Conservation (phyloP, 2,888 invertebrate genomes). For the Leptinotarsa tumamoca region DNA sequence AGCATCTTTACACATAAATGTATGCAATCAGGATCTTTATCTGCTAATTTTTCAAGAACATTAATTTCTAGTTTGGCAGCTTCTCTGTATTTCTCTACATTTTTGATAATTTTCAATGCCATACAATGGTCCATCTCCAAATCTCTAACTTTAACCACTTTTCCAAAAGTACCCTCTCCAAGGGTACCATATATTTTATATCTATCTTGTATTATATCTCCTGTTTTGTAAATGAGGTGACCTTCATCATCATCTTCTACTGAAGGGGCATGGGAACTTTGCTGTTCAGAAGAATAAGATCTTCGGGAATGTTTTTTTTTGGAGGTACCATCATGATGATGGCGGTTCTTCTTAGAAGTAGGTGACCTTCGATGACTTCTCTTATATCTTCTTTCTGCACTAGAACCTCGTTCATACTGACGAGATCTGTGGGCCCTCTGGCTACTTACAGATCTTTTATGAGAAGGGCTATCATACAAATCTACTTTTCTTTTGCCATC, state of each 20-base stretch:
- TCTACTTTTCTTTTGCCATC: slow-evolving; percentile 81
- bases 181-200: slow-evolving; percentile 98
- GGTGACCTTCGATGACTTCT: slow-evolving; percentile 87
- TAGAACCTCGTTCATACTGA: slow-evolving; percentile 81
- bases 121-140: slow-evolving; percentile 92
- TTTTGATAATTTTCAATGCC: slow-evolving; percentile 99
- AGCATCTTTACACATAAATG: slow-evolving; percentile 96
- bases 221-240: slow-evolving; percentile 99
- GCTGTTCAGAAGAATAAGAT: slow-evolving; percentile 57
- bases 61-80: slow-evolving; percentile 99
- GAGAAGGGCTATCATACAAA: slow-evolving; percentile 70
- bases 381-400: slow-evolving; percentile 85
- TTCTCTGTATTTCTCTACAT: slow-evolving; percentile 99
- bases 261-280: slow-evolving; percentile 90
- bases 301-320: slow-evolving; percentile 27
- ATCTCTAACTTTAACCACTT: slow-evolving; percentile 99
- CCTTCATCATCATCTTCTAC: slow-evolving; percentile 99
- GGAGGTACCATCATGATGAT: slow-evolving; percentile 21
- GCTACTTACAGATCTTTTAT: slow-evolving; percentile 72
- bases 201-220: slow-evolving; percentile 99
- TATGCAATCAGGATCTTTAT: slow-evolving; percentile 93
- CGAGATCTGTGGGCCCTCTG: slow-evolving; percentile 72
- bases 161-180: slow-evolving; percentile 99
- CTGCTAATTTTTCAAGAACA: slow-evolving; percentile 95
- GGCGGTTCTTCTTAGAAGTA: slow-evolving; percentile 79